Percentiles rank a stretch among this genome's conserved stretches.
These are phyloP conservation scores for Notolabrus celidotus DNA, from an alignment of 2,797 vertebrate genomes.

Conservation along the genomic window DNA sequence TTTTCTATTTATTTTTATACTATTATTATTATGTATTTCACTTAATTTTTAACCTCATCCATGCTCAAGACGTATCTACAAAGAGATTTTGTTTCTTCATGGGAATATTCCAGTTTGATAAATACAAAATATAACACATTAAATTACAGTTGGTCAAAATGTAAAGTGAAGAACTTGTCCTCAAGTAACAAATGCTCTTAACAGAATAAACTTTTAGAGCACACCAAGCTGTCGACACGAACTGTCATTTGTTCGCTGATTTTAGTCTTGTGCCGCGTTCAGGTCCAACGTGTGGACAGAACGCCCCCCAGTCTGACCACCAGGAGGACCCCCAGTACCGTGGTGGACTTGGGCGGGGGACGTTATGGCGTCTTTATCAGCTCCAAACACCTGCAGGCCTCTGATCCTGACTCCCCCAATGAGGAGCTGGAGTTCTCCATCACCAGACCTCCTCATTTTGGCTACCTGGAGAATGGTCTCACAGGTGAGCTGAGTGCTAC, in stretches of 20 bases:
- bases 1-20: too few species aligned
- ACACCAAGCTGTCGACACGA: too few species aligned
- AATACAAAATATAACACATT: too few species aligned
- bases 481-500: slow-evolving; percentile 46
- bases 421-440: slow-evolving; percentile 80
- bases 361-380: slow-evolving; percentile 74
- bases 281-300: slow-evolving; percentile 81
- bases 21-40: too few species aligned
- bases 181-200: too few species aligned
- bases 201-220: too few species aligned
- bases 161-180: too few species aligned
- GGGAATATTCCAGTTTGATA: too few species aligned
- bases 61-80: too few species aligned
- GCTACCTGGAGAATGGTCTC: slow-evolving; percentile 81
- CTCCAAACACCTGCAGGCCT: slow-evolving; percentile 73
- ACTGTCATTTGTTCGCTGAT: not conserved
- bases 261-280: slow-evolving; percentile 3
- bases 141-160: too few species aligned
- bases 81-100: too few species aligned
- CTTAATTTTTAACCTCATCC: too few species aligned
- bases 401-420: slow-evolving; percentile 70
- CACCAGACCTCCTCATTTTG: slow-evolving; percentile 72
- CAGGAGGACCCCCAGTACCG: slow-evolving; percentile 64
- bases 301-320: slow-evolving; percentile 71
- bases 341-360: slow-evolving; percentile 68